These are phyloP conservation scores for Danio kyathit DNA, from an alignment of 2,797 vertebrate species.

Conservation along the genomic window DNA sequence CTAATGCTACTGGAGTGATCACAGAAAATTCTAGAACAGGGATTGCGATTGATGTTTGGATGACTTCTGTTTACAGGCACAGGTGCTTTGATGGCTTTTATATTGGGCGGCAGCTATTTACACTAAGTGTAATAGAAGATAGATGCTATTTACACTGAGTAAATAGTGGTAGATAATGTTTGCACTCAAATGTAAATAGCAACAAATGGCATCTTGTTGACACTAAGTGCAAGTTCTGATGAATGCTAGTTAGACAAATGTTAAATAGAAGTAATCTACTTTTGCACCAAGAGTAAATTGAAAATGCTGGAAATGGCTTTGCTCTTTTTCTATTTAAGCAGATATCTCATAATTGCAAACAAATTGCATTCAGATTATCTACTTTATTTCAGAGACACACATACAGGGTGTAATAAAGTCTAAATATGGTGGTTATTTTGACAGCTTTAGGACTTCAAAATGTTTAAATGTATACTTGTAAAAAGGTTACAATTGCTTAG, in stretches of 20 bases:
- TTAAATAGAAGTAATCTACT: neutral
- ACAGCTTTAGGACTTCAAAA: neutral
- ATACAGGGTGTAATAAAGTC: neutral
- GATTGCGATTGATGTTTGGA: neutral
- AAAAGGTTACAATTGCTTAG: neutral
- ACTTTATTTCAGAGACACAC: neutral
- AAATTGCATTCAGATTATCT: neutral
- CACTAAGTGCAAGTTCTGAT: neutral
- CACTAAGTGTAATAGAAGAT: constrained; percentile 12
- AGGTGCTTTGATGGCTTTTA: constrained; percentile 6
- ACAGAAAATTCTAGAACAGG: neutral
- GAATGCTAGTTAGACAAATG: neutral
- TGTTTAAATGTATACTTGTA: neutral
- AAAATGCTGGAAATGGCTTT: neutral
- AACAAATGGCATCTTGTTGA: constrained; percentile 1
- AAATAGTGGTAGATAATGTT: constrained; percentile 14
- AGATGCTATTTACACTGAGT: constrained; percentile 5
- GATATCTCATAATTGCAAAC: neutral
- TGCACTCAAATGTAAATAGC: neutral
- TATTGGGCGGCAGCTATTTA: neutral
- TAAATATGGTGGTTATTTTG: neutral
- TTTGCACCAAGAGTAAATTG: neutral
- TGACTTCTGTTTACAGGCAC: neutral
- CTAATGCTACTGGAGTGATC: neutral
- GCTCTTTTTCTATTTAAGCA: neutral